Base-by-base conservation (phyloP, 2,888 invertebrate species). In the Dolichopus griseipennis region DNA sequence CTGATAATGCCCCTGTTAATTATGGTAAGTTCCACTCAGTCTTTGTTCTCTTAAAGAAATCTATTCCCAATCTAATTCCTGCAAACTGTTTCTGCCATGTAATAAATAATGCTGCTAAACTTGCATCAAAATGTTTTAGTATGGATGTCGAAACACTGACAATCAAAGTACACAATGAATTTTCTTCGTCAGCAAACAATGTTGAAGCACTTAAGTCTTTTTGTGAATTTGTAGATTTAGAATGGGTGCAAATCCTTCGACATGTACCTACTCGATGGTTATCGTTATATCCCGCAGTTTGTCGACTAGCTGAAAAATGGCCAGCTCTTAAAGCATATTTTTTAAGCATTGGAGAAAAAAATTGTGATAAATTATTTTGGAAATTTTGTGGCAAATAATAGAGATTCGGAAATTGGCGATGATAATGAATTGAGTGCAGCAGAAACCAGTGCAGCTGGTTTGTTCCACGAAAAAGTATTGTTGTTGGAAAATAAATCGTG, bases 1-100 rank as follows among this genome's bases (percentile, higher is more conserved):
- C 69, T 64, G 68, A 66, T 18, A 68, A 68, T n/a, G 52, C 68
- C 5, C 37, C 68, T 64, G 69, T 69, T 61, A 66, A 69, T 61
- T 69, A 66, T 64, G 67, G 69, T 15, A 64, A 66, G 63, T 61
- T 66, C 20, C 66, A 66, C 41, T 69, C 68, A 33, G 66, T 68
- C 41, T 67, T 67, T 41, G 66, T 68, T 65, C 66, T 66, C 52
- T 61, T 69, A 7, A 67, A 67, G 64, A 68, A 65, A 34, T 67
- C 61, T 61, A 12, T 2, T 10, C 63, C 33, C 12, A 15, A 15
- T 63, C 22, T 65, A 22, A 10, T 65, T 18, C 43, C 43, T 21
- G 43, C 65, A n/a, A 65, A 65, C 21, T 65, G 65, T 27, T 41
- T 20, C n/a, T 65, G 65, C 20, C 65, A 65, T 52, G 41, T 65